Conservation (phyloP, 2,888 invertebrate genomes). For the Caenorhabditis japonica region DNA sequence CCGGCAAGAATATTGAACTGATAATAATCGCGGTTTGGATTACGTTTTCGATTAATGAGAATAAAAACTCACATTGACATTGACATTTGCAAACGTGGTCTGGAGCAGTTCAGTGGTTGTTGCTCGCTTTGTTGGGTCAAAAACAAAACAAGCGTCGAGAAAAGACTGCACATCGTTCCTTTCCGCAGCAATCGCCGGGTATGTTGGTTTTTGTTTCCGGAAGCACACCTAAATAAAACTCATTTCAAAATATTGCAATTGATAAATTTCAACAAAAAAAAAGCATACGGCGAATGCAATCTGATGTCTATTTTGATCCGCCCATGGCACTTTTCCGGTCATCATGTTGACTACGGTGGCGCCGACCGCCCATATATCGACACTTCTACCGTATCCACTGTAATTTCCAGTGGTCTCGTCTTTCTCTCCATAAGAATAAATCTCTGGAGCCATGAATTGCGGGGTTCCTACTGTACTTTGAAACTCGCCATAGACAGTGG, state of each 20-base stretch:
- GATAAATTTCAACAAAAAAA: neutral
- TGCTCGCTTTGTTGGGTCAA: constrained; percentile 85
- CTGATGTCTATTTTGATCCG: constrained; percentile 91
- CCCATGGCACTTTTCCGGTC: constrained; percentile 86
- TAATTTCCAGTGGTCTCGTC: constrained; percentile 81
- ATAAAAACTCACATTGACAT: constrained; percentile 25
- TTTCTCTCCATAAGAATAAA: constrained; percentile 60
- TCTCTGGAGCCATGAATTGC: constrained; percentile 85
- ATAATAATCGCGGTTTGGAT: no score
- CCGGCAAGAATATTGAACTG: no score
- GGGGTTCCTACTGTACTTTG: constrained; percentile 93
- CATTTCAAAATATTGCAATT: constrained; percentile 1
- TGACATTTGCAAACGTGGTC: constrained; percentile 83
- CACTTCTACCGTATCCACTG: constrained; percentile 89
- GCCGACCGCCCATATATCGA: constrained; percentile 95
- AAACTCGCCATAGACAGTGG: constrained; percentile 85
- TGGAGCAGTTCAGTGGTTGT: constrained; percentile 84
- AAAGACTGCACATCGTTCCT: constrained; percentile 81
- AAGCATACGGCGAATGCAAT: constrained; percentile 83
- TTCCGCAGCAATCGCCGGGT: constrained; percentile 31
- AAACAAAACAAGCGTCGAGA: constrained; percentile 85
- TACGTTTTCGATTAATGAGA: no score
- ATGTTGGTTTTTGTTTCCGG: constrained; percentile 41
- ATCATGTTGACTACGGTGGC: constrained; percentile 96
- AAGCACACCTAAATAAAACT: constrained; percentile 41